phyloP scores from a whole-genome alignment of 1,140 invertebrate genomes.

The Trichomalopsis sarcophagae region DNA sequence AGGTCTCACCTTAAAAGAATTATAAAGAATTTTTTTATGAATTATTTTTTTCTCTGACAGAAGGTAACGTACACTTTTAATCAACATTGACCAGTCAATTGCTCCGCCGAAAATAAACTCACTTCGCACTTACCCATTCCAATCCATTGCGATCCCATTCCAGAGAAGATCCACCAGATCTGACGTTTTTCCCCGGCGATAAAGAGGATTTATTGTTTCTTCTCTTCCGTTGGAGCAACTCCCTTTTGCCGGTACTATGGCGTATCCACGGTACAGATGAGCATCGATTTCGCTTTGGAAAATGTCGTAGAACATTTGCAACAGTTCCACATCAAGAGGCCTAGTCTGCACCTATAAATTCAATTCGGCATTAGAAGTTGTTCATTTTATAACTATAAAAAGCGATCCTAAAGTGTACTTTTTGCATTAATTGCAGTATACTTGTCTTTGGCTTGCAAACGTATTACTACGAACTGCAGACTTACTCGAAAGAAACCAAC shows the following conservation, averaged over 20 bases:
- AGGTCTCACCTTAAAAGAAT: constrained; percentile 76
- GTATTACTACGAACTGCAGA: too few relatives aligned
- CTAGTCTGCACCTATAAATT: constrained; percentile 51
- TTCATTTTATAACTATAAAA: too few relatives aligned
- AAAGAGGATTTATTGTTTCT: constrained; percentile 23
- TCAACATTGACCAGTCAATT: neutral
- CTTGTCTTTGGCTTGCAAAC: too few relatives aligned
- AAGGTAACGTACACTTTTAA: neutral
- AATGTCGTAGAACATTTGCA: constrained; percentile 72
- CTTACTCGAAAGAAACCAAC: too few relatives aligned
- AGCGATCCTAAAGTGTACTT: too few relatives aligned
- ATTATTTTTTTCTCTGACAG: neutral
- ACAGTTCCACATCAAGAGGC: constrained; percentile 67
- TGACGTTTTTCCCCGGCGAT: constrained; percentile 14
- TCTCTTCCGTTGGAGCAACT: constrained; percentile 2
- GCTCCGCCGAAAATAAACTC: neutral
- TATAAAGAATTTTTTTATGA: too few relatives aligned
- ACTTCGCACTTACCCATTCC: constrained; percentile 77
- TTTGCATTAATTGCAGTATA: too few relatives aligned
- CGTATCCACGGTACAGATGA: constrained; percentile 75
- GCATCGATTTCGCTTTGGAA: constrained; percentile 64
- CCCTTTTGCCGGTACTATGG: constrained; percentile 46
- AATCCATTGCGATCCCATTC: constrained; percentile 84
- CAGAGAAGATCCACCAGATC: constrained; percentile 81
- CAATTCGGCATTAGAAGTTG: too few relatives aligned